These are phyloP conservation scores for Castor canadensis DNA, from an alignment of 2,113 vertebrate genomes.

Conservation along the genomic window DNA sequence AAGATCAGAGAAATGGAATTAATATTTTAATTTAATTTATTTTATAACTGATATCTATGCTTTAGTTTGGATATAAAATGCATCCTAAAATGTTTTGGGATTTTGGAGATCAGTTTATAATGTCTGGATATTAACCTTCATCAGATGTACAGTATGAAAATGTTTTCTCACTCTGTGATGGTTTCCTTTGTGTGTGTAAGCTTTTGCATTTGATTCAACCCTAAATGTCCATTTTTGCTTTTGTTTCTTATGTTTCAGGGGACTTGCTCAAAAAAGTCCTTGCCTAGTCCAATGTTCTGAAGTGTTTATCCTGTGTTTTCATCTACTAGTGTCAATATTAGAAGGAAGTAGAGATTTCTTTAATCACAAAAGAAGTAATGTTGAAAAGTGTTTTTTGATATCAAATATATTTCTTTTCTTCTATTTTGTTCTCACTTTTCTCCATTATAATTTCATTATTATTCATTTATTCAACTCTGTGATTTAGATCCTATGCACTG, in stretches of 20 bases:
- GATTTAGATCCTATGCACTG: neutral
- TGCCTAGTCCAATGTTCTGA: neutral
- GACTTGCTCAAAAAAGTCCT: neutral
- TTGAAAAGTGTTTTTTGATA: neutral
- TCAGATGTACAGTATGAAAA: neutral
- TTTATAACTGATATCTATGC: no score
- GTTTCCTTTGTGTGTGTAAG: neutral
- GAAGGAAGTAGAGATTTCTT: neutral
- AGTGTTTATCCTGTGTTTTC: neutral
- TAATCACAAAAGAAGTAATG: neutral
- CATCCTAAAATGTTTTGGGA: no score
- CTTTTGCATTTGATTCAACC: neutral
- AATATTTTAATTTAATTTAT: no score
- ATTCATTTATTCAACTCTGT: neutral
- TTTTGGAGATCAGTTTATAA: no score
- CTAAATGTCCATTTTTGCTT: neutral
- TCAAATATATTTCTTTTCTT: neutral
- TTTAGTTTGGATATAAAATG: no score
- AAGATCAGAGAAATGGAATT: neutral
- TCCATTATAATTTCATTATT: neutral
- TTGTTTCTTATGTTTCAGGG: neutral
- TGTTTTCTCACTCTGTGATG: neutral
- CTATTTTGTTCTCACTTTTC: neutral
- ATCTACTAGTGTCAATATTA: neutral
- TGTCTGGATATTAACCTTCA: neutral